Evolutionary conservation across 1,140 invertebrate genomes (phyloP), one percentile per base, ranked within the genome.

Genomic region (Saccostrea cuccullata): DNA sequence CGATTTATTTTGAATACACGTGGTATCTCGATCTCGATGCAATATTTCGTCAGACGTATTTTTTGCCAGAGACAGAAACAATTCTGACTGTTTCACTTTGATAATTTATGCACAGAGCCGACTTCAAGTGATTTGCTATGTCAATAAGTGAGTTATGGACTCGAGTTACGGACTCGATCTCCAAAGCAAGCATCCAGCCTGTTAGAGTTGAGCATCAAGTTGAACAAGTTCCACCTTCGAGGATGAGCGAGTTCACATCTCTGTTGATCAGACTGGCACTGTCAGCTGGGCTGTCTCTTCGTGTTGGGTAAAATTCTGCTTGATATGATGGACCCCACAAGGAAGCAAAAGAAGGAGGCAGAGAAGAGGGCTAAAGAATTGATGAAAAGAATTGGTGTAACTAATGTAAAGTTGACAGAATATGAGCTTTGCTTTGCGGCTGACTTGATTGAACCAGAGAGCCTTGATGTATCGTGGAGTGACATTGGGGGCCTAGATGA

Each of bases 351-450:
- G 91, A 92, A 95, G 86, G 93, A 95, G 87, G 94, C 95, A 8
- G 93, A 95, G 89, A 93, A 94, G 91, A 94, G 95, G 93, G 96
- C 82, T 56, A 20, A 83, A 36, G 82, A 83, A 56, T n/a, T 83
- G 40, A 83, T 83, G 82, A 55, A 83, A 83, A 83, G 82, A 23
- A 83, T 83, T 47, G 82, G 82, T 40, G 82, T 83, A 23, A 26
- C 36, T 83, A 36, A 36, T 47, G 55, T 83, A 11, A 83, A 96
- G 95, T 95, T 98, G 64, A 97, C 96, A 1, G 98, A 99, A 94
- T 98, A 99, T 95, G 99, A 99, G 95, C 96, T 99, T 95, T 97
- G 98, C 95, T 98, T 99, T 94, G 98, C 98, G n/a, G n/a, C n/a
- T n/a, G n/a, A n/a, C n/a, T n/a, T n/a, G n/a, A n/a, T n/a, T n/a